A percentile compares a stretch with the other conserved stretches of the same genome.
Evolutionary conservation across 2,113 vertebrate species (phyloP).

Genomic region (Peucedramus taeniatus): DNA sequence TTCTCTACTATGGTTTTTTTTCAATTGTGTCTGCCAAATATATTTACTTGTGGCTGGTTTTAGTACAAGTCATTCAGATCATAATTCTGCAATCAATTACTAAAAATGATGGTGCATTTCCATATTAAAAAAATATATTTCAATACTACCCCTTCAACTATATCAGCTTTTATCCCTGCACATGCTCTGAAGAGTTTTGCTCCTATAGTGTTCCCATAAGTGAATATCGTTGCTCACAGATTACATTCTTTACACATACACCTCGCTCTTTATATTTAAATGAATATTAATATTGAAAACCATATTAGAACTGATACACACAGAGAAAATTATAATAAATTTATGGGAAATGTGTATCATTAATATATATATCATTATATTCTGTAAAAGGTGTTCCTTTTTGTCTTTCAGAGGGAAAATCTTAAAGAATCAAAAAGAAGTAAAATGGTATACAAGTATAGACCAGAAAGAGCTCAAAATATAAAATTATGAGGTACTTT

Average conservation of each 20-base stretch:
- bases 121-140: background rate
- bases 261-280: background rate
- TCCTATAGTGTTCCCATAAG: background rate
- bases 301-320: background rate
- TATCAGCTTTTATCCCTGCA: background rate
- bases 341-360: background rate
- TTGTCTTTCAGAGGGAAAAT: background rate
- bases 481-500: background rate
- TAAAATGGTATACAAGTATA: background rate
- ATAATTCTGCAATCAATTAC: background rate
- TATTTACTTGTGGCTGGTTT: background rate
- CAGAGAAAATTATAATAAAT: rapidly evolving
- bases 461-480: background rate
- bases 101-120: background rate
- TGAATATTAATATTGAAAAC: background rate
- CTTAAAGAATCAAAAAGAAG: background rate
- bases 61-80: background rate
- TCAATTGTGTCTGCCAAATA: background rate
- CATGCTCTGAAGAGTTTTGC: background rate
- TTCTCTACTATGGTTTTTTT: background rate
- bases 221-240: background rate
- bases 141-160: background rate
- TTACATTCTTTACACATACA: background rate
- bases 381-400: background rate
- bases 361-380: background rate